Evolutionary conservation across 2,888 invertebrate species (phyloP).

Genomic region (Perizoma affinitatum): DNA sequence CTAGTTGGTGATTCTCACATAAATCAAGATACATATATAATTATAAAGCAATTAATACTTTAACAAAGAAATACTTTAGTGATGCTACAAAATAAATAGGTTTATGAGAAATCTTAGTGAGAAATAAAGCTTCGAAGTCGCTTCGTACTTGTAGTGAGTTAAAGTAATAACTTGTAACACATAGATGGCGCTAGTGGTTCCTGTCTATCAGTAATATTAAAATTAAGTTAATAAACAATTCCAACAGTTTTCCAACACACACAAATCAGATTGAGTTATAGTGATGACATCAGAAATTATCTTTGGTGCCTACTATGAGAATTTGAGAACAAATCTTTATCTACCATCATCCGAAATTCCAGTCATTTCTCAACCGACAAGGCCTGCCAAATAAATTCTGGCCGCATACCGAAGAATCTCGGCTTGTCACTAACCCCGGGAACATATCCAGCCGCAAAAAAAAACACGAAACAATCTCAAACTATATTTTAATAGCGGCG

Average conservation of each 20-base stretch:
- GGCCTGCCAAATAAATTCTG: constrained; percentile 47
- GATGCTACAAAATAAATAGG: too few relatives aligned
- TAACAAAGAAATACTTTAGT: background rate
- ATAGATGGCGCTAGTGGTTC: constrained; percentile 32
- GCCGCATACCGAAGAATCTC: constrained; percentile 56
- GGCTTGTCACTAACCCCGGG: constrained; percentile 47
- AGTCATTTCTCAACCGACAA: constrained; percentile 14
- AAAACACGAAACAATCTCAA: constrained; percentile 67
- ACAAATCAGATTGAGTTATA: too few relatives aligned
- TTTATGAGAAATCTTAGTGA: too few relatives aligned
- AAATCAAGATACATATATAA: too few relatives aligned
- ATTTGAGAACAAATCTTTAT: constrained; percentile 12
- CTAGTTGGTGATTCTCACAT: too few relatives aligned
- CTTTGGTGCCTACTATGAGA: background rate
- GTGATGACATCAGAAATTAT: background rate
- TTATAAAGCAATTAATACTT: too few relatives aligned
- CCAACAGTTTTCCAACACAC: too few relatives aligned
- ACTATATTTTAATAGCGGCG: constrained; percentile 80
- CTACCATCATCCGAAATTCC: constrained; percentile 16
- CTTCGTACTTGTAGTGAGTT: too few relatives aligned
- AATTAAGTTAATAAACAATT: too few relatives aligned
- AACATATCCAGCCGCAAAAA: constrained; percentile 68
- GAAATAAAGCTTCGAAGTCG: too few relatives aligned
- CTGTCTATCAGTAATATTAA: background rate
- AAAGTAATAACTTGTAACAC: background rate